Base-by-base conservation (phyloP, 2,113 vertebrate genomes). In the Nestor notabilis region DNA sequence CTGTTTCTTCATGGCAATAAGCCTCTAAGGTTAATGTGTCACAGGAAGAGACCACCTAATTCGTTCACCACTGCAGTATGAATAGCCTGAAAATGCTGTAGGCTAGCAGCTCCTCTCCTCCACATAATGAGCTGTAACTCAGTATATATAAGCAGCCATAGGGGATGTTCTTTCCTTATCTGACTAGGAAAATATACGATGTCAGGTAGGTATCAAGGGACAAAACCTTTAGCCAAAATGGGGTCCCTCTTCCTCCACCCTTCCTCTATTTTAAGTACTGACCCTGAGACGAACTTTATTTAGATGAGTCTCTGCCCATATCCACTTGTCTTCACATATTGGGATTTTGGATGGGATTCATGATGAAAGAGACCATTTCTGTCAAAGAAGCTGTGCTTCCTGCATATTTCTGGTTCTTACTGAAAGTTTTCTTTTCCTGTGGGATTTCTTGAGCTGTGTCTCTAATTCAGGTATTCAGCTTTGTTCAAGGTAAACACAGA, bases 381-480 rank as follows among this genome's bases (percentile, higher is more conserved):
- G 43, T 64, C 46, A 52, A 82, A 90, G 55, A 50, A 88, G 11
- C 55, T 81, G 20, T 71, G 35, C 31, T 91, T 86, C 69, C 76
- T 89, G 74, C n/a, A 17, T 88, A 89, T 89, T 92, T 96, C 68
- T 90, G 46, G 15, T 89, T 78, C 77, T 74, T 75, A n/a, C 29
- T 44, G 9, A 9, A 86, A 78, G 27, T 86, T 93, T 70, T 83
- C 5, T 89, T 90, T 89, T 87, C 60, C 60, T 78, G 17, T 68
- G 52, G 58, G 70, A 79, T 93, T 90, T 78, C 68, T 87, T 83
- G 55, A 94, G 50, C 87, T 77, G 23, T 39, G 35, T 37, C 90
- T 90, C 87, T 52, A 37, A 49, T 77, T 80, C 90, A 94, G 94
- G 74, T 89, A 64, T 93, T 95, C 83, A 52, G n/a, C 83, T 89